Evolutionary conservation across 2,888 invertebrate species (phyloP), one percentile per base, ranked within the genome.

Genomic region (Pyrrhosoma nymphula): DNA sequence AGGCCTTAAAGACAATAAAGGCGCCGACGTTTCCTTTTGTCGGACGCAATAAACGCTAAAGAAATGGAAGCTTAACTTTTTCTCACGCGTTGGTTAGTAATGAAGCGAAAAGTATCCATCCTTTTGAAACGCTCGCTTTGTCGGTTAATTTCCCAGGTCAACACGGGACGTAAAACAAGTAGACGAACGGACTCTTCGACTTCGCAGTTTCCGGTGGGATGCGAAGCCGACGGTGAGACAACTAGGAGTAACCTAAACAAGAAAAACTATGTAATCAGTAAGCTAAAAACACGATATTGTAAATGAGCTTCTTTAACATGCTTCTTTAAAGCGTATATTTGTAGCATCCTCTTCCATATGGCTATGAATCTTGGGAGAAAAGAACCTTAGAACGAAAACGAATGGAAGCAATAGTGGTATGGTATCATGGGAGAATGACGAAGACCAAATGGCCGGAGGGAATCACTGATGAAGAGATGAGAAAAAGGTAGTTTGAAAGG

Each of bases 11-110:
- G 82, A 82, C 82, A 82, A 60, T 60, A 60, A 82, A 82, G 82
- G 82, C 82, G 35, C 82, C 35, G 82, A 82, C 82, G 82, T 14
- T 82, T 82, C 82, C 82, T 82, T 82, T 82, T 82, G 82, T 82
- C 18, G 16, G 30, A 35, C 30, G 16, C 35, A n/a, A 16, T 82
- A 82, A 82, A 30, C 35, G 82, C 35, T 8, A n/a, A 20, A 60
- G 60, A 60, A 12, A 60, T 3, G 60, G 6, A 2, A 16, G 82
- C 82, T 35, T 16, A 35, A 12, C 82, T 2, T 35, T 82, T 82
- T 82, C 82, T 35, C 35, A 16, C 1, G 69, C 23, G 69, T 20
- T 82, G 82, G 14, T 82, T 82, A 35, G 18, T 16, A 35, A 82
- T 82, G 82, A 35, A 82, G 82, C 35, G 35, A 35, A 35, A 82